A percentile compares a stretch with the other conserved stretches of the same genome.
Conservation (phyloP, 2,797 vertebrate genomes). For the Anas georgica region DNA sequence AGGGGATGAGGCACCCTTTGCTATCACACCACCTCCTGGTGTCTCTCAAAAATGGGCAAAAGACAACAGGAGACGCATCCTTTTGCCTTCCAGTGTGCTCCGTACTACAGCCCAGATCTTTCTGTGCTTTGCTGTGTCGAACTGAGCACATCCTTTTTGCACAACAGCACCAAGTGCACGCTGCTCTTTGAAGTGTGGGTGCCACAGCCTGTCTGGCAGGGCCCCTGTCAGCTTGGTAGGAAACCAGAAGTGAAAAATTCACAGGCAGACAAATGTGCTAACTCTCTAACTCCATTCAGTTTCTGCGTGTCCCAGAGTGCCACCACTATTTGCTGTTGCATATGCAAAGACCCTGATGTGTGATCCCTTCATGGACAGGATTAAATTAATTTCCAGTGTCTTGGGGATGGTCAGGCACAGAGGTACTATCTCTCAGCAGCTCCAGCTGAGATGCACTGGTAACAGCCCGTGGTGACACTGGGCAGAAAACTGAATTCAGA, state of each 20-base stretch:
- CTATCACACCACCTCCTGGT: not conserved
- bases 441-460: not conserved
- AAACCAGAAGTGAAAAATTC: not conserved
- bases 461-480: not conserved
- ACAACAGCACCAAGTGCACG: fast-evolving
- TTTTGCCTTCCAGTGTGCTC: not conserved
- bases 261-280: not conserved
- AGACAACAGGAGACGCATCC: not conserved
- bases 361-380: not conserved
- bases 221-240: not conserved
- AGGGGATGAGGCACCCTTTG: not conserved
- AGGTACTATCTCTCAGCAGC: not conserved
- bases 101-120: not conserved
- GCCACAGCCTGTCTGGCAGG: not conserved
- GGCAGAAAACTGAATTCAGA: not conserved
- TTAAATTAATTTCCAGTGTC: not conserved
- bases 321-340: not conserved
- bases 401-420: not conserved
- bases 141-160: slow-evolving; percentile 13
- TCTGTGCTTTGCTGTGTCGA: not conserved
- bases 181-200: slow-evolving; percentile 19
- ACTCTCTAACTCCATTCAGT: not conserved
- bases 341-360: not conserved
- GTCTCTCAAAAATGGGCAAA: not conserved
- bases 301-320: not conserved